A percentile compares a stretch with the other conserved stretches of the same genome.
These are phyloP conservation scores for Brachypodius melanocephalos DNA, from an alignment of 2,113 vertebrate genomes.

Conservation along the genomic window DNA sequence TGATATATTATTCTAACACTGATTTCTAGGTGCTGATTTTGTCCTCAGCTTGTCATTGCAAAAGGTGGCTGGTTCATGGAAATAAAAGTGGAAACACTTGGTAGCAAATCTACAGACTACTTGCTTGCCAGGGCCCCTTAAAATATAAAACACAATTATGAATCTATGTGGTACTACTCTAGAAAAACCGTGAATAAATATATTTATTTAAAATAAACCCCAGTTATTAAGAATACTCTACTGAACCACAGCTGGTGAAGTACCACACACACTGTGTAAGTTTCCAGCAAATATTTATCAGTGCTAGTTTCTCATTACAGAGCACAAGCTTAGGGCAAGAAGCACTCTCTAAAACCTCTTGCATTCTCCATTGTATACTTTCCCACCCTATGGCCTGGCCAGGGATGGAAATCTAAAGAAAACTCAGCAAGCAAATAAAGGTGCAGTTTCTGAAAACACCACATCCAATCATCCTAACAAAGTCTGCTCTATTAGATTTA, in stretches of 20 bases:
- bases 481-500: slow-evolving; percentile 54
- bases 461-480: slow-evolving; percentile 18
- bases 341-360: not conserved
- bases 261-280: not conserved
- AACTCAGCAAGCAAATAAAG: slow-evolving; percentile 60
- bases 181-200: not conserved
- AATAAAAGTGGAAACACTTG: not conserved
- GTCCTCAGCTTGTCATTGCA: not conserved
- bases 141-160: not conserved
- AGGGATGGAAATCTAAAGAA: slow-evolving; percentile 28
- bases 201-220: not conserved
- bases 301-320: not conserved
- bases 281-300: not conserved
- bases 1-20: not conserved
- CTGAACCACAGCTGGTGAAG: not conserved
- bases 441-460: slow-evolving; percentile 32
- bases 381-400: not conserved
- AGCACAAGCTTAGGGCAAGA: not conserved
- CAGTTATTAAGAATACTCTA: not conserved
- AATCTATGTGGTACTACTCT: not conserved
- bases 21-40: not conserved
- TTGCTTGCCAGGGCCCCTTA: not conserved
- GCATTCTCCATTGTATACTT: not conserved
- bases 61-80: not conserved
- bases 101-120: not conserved